These are phyloP conservation scores for Ictidomys tridecemlineatus DNA, from an alignment of 2,113 vertebrate species.

Conservation along the genomic window DNA sequence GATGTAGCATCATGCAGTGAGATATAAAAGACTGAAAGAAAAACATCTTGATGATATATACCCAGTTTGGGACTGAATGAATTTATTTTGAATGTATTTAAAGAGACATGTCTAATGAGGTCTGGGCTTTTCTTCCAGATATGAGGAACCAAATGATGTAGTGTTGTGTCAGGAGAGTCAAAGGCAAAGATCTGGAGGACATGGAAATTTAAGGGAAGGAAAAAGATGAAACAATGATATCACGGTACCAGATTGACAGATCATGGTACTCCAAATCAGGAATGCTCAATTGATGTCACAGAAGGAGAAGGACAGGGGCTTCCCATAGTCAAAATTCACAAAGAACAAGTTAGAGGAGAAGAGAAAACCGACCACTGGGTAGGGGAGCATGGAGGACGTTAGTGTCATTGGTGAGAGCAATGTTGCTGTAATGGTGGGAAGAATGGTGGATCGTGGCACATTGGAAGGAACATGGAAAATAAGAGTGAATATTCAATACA, in stretches of 20 bases:
- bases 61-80: neutral
- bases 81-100: neutral
- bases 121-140: neutral
- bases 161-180: neutral
- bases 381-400: neutral
- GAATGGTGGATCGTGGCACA: neutral
- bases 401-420: neutral
- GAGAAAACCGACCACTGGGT: accelerated
- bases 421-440: neutral
- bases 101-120: neutral
- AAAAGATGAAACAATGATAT: accelerated
- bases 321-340: neutral
- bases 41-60: neutral
- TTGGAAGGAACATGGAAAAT: neutral
- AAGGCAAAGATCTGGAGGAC: neutral
- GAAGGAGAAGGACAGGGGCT: too few species aligned
- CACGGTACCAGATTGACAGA: neutral
- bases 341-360: neutral
- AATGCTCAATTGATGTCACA: accelerated
- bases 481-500: neutral
- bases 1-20: neutral
- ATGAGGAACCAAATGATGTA: neutral
- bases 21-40: neutral
- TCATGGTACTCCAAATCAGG: neutral
- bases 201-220: neutral